Conservation (phyloP, 1,140 invertebrate genomes). For the Propsilocerus akamusi region DNA sequence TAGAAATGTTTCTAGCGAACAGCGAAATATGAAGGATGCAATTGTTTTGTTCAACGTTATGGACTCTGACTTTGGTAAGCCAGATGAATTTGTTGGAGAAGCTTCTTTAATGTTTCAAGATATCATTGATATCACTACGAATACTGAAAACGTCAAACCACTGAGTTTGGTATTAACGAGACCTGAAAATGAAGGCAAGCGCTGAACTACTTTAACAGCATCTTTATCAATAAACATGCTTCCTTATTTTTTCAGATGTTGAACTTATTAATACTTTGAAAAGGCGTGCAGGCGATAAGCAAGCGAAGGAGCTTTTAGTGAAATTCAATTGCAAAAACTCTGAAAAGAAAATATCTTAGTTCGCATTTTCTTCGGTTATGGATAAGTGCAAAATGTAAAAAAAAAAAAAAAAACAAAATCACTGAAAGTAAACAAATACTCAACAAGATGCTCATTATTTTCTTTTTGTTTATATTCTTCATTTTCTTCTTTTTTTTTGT, state of each 20-base stretch:
- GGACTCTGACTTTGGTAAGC: slow-evolving; percentile 80
- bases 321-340: slow-evolving; percentile 45
- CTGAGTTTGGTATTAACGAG: slow-evolving; percentile 64
- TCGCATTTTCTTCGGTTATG: too few relatives aligned
- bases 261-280: slow-evolving; percentile 62
- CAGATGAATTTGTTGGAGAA: slow-evolving; percentile 87
- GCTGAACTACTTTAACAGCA: slow-evolving; percentile 2
- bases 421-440: too few relatives aligned
- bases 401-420: too few relatives aligned
- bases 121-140: slow-evolving; percentile 36
- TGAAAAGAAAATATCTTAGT: too few relatives aligned
- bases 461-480: too few relatives aligned
- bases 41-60: slow-evolving; percentile 78
- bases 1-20: slow-evolving; percentile 56
- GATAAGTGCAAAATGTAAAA: too few relatives aligned
- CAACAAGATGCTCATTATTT: too few relatives aligned
- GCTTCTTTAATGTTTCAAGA: slow-evolving; percentile 66
- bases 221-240: slow-evolving; percentile 4
- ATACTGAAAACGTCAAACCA: slow-evolving; percentile 46
- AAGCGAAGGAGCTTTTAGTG: slow-evolving; percentile 79
- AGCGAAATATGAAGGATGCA: slow-evolving; percentile 47
- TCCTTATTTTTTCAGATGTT: slow-evolving; percentile 37
- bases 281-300: slow-evolving; percentile 69
- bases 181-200: slow-evolving; percentile 51
- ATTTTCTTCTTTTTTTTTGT: too few relatives aligned